phyloP scores from a whole-genome alignment of 1,140 invertebrate genomes.

The Drosophila novamexicana region DNA sequence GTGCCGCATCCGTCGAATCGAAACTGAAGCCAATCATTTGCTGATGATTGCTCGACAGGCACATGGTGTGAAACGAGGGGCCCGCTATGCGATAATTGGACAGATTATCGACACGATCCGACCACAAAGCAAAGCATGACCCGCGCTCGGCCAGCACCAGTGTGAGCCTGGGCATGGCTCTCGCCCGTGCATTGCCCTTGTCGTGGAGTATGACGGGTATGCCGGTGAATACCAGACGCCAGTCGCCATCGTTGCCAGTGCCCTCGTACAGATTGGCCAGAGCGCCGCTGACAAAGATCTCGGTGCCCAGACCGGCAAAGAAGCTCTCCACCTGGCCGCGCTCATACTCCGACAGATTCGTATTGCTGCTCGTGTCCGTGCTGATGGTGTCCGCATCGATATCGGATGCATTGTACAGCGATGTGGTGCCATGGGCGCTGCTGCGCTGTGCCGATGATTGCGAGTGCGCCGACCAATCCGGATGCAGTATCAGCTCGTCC shows the following conservation, averaged over 20 bases:
- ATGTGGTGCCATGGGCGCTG: slow-evolving; percentile 74
- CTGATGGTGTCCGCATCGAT: slow-evolving; percentile 80
- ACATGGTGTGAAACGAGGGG: slow-evolving; percentile 93
- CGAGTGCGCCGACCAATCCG: slow-evolving; percentile 77
- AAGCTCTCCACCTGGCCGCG: slow-evolving; percentile 91
- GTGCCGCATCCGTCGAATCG: slow-evolving; percentile 90
- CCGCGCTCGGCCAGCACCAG: slow-evolving; percentile 92
- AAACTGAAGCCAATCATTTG: slow-evolving; percentile 90
- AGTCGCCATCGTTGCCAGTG: slow-evolving; percentile 86
- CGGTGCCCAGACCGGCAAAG: slow-evolving; percentile 91
- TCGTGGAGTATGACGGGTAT: slow-evolving; percentile 93
- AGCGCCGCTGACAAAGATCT: slow-evolving; percentile 91
- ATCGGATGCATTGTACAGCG: slow-evolving; percentile 75
- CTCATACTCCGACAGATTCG: slow-evolving; percentile 88
- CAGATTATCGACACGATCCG: slow-evolving; percentile 91
- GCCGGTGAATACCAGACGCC: slow-evolving; percentile 92
- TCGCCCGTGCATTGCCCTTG: slow-evolving; percentile 89
- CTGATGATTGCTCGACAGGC: slow-evolving; percentile 86
- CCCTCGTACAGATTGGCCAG: slow-evolving; percentile 92
- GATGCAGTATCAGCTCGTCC: slow-evolving; percentile 71
- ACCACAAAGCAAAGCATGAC: slow-evolving; percentile 94
- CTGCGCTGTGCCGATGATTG: slow-evolving; percentile 70
- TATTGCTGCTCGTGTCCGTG: slow-evolving; percentile 83
- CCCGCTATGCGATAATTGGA: slow-evolving; percentile 88
- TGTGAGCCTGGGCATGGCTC: slow-evolving; percentile 90